Evolutionary conservation across 2,888 invertebrate species (phyloP).

Genomic region (Thera obeliscata): DNA sequence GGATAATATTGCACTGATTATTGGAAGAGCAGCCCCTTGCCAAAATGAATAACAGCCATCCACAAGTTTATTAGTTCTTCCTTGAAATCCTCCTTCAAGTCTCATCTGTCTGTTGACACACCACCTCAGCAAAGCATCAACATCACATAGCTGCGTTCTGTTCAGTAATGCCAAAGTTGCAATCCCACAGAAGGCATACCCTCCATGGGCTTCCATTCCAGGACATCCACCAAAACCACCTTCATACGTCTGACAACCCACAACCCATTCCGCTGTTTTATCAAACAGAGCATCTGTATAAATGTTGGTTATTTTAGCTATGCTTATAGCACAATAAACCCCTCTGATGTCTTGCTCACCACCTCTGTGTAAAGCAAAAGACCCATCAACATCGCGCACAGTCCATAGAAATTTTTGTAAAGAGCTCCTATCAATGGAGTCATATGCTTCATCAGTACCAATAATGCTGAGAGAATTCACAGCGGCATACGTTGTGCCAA

Average conservation of each 20-base stretch:
- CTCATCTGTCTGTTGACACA: conserved; percentile 95
- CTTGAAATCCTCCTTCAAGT: conserved; percentile 98
- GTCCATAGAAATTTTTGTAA: conserved; percentile 91
- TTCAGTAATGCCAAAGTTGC: conserved; percentile 94
- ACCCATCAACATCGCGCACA: conserved; percentile 93
- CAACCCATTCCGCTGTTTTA: conserved; percentile 96
- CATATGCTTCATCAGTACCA: conserved; percentile 93
- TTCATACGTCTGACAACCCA: conserved; percentile 98
- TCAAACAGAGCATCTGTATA: conserved; percentile 91
- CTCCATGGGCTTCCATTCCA: conserved; percentile 99
- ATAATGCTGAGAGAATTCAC: conserved; percentile 96
- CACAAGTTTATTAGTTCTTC: conserved; percentile 98
- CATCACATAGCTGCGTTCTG: conserved; percentile 89
- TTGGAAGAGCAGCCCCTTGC: conserved; percentile 97
- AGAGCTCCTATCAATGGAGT: conserved; percentile 91
- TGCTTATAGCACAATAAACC: conserved; percentile 97
- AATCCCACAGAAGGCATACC: conserved; percentile 99
- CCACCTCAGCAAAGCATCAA: conserved; percentile 93
- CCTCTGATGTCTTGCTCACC: conserved; percentile 98
- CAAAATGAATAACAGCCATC: conserved; percentile 99
- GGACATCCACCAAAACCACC: conserved; percentile 97
- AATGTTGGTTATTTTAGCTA: conserved; percentile 93
- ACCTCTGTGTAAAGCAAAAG: conserved; percentile 94
- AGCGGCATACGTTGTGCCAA: conserved; percentile 99
- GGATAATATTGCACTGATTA: conserved; percentile 90